A percentile compares a stretch with the other conserved stretches of the same genome.
phyloP scores from a whole-genome alignment of 2,113 vertebrate genomes.

The Prunella himalayana region DNA sequence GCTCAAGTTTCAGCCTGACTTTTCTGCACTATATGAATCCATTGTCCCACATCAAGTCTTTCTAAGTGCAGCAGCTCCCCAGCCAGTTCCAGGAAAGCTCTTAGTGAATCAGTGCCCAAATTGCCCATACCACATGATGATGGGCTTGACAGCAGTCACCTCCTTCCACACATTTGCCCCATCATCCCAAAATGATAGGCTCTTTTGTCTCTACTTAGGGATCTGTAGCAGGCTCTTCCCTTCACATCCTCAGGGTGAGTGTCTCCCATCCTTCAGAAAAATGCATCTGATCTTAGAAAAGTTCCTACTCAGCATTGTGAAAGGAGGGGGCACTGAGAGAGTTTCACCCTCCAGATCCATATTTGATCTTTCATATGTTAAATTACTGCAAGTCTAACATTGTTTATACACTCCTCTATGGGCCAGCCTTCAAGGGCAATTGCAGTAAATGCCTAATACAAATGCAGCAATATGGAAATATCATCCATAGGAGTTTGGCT shows the following conservation, averaged over 20 bases:
- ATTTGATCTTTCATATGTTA: background rate
- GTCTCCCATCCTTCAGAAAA: background rate
- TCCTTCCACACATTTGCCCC: background rate
- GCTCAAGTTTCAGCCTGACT: background rate
- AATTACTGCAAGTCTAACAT: background rate
- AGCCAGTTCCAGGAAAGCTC: background rate
- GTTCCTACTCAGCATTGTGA: background rate
- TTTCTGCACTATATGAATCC: rapidly evolving
- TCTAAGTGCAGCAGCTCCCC: background rate
- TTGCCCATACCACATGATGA: no score
- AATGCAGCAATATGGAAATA: background rate
- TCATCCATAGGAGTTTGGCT: background rate
- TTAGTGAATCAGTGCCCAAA: background rate
- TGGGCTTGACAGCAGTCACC: background rate
- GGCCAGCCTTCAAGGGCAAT: background rate
- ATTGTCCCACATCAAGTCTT: background rate
- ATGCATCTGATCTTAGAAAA: background rate
- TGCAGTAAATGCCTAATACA: background rate
- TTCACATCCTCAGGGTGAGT: background rate
- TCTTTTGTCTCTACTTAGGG: background rate
- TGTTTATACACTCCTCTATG: background rate
- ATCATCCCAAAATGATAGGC: background rate
- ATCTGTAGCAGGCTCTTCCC: rapidly evolving
- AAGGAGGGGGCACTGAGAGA: rapidly evolving
- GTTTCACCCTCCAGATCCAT: background rate